Evolutionary conservation across 2,888 invertebrate genomes (phyloP).

Genomic region (Drepanosiphum platanoidis): DNA sequence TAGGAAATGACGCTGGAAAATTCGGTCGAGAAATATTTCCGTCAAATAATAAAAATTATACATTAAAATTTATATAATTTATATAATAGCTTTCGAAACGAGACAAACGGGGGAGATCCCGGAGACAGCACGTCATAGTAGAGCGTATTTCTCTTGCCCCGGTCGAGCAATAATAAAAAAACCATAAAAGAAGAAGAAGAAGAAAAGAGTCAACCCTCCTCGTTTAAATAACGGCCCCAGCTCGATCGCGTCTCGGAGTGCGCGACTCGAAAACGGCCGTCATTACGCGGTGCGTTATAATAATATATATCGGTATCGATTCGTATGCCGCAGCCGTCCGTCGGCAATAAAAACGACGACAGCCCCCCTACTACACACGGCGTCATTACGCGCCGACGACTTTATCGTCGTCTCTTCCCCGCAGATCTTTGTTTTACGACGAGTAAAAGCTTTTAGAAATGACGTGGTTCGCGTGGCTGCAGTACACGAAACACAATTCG

Average conservation of each 20-base stretch:
- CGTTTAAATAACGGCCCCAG: neutral
- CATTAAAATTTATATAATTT: no score
- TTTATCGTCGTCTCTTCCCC: conserved; percentile 21
- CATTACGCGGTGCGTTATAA: neutral
- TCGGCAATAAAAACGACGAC: conserved; percentile 25
- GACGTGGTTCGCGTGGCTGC: neutral
- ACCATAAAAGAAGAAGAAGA: neutral
- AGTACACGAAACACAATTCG: no score
- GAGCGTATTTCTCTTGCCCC: no score
- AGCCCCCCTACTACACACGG: neutral
- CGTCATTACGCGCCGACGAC: conserved; percentile 43
- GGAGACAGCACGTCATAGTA: no score
- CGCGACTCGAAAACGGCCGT: neutral
- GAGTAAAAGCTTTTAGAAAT: conserved; percentile 21
- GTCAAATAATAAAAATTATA: no score
- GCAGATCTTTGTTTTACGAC: conserved; percentile 25
- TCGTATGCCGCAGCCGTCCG: neutral
- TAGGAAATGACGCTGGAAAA: no score
- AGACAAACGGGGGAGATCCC: no score
- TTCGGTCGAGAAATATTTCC: no score
- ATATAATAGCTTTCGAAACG: no score
- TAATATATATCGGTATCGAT: neutral
- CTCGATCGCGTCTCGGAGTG: neutral
- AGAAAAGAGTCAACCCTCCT: neutral
- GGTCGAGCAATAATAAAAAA: neutral